Percentiles rank a stretch among this genome's conserved stretches.
phyloP scores from a whole-genome alignment of 2,797 vertebrate species.

The Schizopygopsis malacanthus region DNA sequence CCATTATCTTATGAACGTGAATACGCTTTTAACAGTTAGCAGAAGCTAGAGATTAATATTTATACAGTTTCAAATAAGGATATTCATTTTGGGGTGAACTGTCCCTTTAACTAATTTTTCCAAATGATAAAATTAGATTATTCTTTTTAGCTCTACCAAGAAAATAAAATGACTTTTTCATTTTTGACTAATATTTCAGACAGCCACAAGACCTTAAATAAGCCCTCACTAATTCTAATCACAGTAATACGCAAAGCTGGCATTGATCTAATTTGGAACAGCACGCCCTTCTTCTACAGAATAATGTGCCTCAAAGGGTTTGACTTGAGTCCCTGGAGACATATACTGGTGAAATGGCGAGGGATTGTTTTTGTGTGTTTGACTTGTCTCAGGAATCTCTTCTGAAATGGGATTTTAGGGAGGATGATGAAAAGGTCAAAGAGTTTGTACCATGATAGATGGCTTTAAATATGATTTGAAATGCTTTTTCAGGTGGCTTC shows the following conservation, averaged over 20 bases:
- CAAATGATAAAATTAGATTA: background rate
- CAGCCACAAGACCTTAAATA: slow-evolving; percentile 6
- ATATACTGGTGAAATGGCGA: background rate
- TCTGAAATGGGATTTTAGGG: background rate
- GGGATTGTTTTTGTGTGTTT: slow-evolving; percentile 7
- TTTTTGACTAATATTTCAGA: slow-evolving; percentile 9
- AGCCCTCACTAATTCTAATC: slow-evolving; percentile 21
- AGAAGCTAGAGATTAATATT: no score
- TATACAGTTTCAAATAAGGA: no score
- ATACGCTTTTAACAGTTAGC: no score
- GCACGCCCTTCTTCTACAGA: background rate
- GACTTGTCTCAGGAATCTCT: background rate
- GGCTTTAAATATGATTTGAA: background rate
- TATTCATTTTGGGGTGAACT: background rate
- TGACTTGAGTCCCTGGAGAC: background rate
- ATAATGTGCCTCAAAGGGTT: background rate
- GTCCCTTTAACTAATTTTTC: background rate
- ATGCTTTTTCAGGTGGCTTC: slow-evolving; percentile 9
- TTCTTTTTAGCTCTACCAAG: background rate
- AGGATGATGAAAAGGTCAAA: background rate
- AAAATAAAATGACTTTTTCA: background rate
- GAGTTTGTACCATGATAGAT: background rate
- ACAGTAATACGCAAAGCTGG: slow-evolving; percentile 52
- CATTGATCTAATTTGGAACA: slow-evolving; percentile 23
- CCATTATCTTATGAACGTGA: no score